A percentile compares a stretch with the other conserved stretches of the same genome.
These are phyloP conservation scores for Ophraella communa DNA, from an alignment of 2,888 invertebrate genomes.

Conservation along the genomic window DNA sequence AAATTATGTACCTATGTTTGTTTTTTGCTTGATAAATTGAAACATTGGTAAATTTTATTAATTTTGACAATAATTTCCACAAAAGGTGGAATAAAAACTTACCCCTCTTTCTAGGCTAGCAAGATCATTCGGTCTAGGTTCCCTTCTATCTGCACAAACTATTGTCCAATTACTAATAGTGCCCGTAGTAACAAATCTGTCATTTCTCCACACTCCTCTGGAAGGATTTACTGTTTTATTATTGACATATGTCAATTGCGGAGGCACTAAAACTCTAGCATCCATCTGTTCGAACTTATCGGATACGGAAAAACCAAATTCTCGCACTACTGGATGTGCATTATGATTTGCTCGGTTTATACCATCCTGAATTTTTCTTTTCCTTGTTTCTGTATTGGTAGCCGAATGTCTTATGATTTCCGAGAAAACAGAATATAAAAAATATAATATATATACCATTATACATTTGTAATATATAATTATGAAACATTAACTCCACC, in stretches of 20 bases:
- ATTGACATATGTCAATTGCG: slow-evolving; percentile 71
- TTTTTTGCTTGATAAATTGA: not conserved
- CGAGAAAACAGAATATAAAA: not conserved
- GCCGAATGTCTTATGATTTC: slow-evolving; percentile 80
- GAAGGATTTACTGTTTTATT: slow-evolving; percentile 44
- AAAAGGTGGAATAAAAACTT: slow-evolving; percentile 26
- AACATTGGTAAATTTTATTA: too few relatives aligned
- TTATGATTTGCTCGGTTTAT: slow-evolving; percentile 51
- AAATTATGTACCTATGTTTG: too few relatives aligned
- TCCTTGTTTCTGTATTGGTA: slow-evolving; percentile 77
- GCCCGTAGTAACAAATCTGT: slow-evolving; percentile 55
- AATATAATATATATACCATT: too few relatives aligned
- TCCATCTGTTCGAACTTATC: slow-evolving; percentile 76
- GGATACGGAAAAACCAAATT: slow-evolving; percentile 83
- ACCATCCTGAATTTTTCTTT: slow-evolving; percentile 74
- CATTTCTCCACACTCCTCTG: slow-evolving; percentile 61
- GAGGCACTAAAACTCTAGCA: slow-evolving; percentile 82
- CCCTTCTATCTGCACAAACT: slow-evolving; percentile 53
- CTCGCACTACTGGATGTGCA: slow-evolving; percentile 66
- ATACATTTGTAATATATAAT: too few relatives aligned
- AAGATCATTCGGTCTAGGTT: slow-evolving; percentile 40
- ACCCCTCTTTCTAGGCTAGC: slow-evolving; percentile 51
- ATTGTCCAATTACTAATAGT: slow-evolving; percentile 61
- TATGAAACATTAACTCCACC: too few relatives aligned
- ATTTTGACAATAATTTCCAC: too few relatives aligned